Evolutionary conservation across 2,797 vertebrate genomes (phyloP).

Genomic region (Psittacula derbiana): DNA sequence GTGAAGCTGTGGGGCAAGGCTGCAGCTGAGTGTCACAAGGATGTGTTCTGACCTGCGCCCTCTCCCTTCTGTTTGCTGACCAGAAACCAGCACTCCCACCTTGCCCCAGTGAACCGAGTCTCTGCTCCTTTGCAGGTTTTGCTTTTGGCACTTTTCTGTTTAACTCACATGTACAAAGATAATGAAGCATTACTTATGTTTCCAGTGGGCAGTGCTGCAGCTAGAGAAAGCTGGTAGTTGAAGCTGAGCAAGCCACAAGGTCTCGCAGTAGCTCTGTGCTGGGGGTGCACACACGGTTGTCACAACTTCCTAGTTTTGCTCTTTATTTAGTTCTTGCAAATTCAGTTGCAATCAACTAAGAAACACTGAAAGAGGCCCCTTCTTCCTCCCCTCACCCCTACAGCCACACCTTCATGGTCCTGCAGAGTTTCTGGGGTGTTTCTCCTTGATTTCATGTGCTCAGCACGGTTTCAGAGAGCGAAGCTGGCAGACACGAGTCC

Average conservation of each 20-base stretch:
- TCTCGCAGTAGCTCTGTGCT: not conserved
- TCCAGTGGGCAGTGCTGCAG: not conserved
- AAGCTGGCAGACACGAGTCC: not conserved
- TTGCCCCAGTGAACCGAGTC: not conserved
- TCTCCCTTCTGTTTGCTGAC: not conserved
- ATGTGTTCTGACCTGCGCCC: not conserved
- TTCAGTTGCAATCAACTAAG: not conserved
- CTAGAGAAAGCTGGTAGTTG: not conserved
- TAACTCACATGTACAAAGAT: not conserved
- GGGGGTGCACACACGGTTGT: not conserved
- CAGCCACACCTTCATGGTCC: not conserved
- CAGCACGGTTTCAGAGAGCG: not conserved
- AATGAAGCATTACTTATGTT: not conserved
- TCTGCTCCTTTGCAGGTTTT: constrained; percentile 19
- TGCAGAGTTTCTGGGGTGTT: not conserved
- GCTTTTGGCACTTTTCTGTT: not conserved
- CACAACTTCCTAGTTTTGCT: not conserved
- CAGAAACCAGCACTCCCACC: not conserved
- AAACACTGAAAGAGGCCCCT: not conserved
- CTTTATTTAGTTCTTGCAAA: not conserved
- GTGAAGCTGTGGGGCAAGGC: not conserved
- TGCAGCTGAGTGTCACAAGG: not conserved
- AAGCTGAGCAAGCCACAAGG: not conserved
- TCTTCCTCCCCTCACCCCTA: not conserved
- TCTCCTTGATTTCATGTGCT: not conserved